A percentile compares a stretch with the other conserved stretches of the same genome.
Conservation (phyloP, 2,113 vertebrate species). For the Atrichornis clamosus region DNA sequence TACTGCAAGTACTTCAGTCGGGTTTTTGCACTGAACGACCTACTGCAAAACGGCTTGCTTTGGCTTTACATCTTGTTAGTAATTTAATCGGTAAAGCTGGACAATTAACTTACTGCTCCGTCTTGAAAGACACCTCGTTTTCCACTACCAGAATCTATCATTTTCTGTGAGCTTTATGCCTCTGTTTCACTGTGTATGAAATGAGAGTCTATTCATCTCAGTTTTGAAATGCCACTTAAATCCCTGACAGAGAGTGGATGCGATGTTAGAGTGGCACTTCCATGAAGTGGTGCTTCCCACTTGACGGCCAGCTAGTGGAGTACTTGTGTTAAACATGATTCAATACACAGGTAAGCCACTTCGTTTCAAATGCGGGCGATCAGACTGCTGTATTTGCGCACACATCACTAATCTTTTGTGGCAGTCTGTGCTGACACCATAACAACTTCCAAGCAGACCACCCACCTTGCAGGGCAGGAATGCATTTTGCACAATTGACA, state of each 20-base stretch:
- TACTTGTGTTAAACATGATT: not conserved
- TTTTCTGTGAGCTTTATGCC: not conserved
- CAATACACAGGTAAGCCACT: not conserved
- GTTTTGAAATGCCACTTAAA: not conserved
- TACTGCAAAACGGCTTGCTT: not conserved
- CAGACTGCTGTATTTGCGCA: slow-evolving; percentile 6
- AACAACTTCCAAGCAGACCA: slow-evolving; percentile 65
- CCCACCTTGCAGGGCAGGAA: slow-evolving; percentile 69
- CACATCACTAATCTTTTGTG: slow-evolving; percentile 51
- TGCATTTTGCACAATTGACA: slow-evolving; percentile 62
- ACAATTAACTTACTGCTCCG: not conserved
- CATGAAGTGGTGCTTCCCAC: not conserved
- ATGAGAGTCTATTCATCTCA: not conserved
- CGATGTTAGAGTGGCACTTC: not conserved
- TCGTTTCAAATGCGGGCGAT: not conserved
- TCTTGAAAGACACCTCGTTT: not conserved
- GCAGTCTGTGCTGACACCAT: slow-evolving; percentile 27
- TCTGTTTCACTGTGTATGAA: not conserved
- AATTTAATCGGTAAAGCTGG: not conserved
- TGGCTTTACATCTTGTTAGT: not conserved
- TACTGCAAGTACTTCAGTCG: not conserved
- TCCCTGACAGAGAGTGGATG: not conserved
- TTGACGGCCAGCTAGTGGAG: not conserved
- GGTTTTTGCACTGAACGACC: not conserved
- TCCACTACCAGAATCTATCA: accelerated